Percentiles rank a stretch among this genome's conserved stretches.
These are phyloP conservation scores for Athalia rosae DNA, from an alignment of 2,888 invertebrate genomes.

Conservation along the genomic window DNA sequence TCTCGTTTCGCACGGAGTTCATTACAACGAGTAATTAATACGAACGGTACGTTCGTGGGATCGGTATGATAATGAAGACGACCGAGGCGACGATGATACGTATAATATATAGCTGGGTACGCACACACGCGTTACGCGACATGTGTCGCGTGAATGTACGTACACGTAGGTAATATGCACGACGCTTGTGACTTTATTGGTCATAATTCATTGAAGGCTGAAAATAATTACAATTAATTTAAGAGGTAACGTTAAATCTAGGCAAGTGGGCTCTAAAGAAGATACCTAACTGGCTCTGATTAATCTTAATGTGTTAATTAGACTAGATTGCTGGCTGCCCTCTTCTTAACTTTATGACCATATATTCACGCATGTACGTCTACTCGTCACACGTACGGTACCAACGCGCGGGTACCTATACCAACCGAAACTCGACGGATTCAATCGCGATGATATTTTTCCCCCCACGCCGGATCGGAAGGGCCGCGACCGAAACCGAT, in stretches of 20 bases:
- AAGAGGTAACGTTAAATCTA: slow-evolving; percentile 70
- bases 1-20: no score
- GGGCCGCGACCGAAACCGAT: no score
- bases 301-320: slow-evolving; percentile 73
- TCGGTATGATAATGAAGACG: no score
- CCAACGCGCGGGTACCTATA: neutral
- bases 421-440: no score
- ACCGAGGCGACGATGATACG: no score
- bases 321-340: slow-evolving; percentile 68
- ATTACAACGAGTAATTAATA: no score
- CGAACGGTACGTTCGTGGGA: no score
- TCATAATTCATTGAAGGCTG: slow-evolving; percentile 50
- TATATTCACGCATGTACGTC: slow-evolving; percentile 13
- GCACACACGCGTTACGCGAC: neutral
- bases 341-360: slow-evolving; percentile 48
- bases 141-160: neutral
- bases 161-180: slow-evolving; percentile 27
- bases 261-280: slow-evolving; percentile 69
- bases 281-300: slow-evolving; percentile 70
- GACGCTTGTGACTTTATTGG: slow-evolving; percentile 41
- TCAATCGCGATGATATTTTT: no score
- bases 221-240: slow-evolving; percentile 72
- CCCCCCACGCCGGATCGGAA: no score
- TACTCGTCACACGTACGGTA: neutral
- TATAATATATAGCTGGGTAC: no score